These are phyloP conservation scores for Sigmodon hispidus DNA, from an alignment of 2,113 vertebrate genomes.

Conservation along the genomic window DNA sequence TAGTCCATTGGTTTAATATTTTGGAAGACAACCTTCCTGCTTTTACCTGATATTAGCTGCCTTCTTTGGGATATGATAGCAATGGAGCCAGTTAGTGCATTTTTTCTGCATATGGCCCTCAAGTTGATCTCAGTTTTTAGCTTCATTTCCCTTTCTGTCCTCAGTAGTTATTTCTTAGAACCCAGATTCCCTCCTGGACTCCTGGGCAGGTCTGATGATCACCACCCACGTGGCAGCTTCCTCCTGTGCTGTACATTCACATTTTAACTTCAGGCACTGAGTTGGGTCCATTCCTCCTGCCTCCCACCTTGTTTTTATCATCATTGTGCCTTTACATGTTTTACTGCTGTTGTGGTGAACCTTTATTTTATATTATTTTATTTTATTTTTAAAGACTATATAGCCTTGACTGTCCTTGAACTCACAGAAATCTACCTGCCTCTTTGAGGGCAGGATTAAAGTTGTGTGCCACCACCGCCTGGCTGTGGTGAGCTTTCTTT, in stretches of 20 bases:
- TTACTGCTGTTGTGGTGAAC: not conserved
- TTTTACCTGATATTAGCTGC: not conserved
- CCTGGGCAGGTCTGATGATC: not conserved
- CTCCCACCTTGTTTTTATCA: not conserved
- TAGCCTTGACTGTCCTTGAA: not conserved
- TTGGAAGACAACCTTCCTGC: not conserved
- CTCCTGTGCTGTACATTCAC: rapidly evolving
- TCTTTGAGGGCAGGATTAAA: not conserved
- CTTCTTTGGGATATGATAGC: not conserved
- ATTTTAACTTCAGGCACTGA: no score
- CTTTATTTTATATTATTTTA: no score
- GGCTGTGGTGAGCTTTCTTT: not conserved
- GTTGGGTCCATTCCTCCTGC: not conserved
- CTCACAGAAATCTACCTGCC: not conserved
- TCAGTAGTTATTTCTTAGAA: not conserved
- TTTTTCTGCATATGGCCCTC: not conserved
- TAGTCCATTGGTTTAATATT: not conserved
- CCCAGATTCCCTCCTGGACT: not conserved
- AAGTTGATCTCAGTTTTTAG: not conserved
- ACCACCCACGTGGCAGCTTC: not conserved
- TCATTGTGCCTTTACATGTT: not conserved
- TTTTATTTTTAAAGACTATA: not conserved
- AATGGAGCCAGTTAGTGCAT: not conserved
- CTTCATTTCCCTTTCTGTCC: not conserved
- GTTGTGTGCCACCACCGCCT: not conserved